Base-by-base conservation (phyloP, 2,113 vertebrate species). In the Varanus salvator region DNA sequence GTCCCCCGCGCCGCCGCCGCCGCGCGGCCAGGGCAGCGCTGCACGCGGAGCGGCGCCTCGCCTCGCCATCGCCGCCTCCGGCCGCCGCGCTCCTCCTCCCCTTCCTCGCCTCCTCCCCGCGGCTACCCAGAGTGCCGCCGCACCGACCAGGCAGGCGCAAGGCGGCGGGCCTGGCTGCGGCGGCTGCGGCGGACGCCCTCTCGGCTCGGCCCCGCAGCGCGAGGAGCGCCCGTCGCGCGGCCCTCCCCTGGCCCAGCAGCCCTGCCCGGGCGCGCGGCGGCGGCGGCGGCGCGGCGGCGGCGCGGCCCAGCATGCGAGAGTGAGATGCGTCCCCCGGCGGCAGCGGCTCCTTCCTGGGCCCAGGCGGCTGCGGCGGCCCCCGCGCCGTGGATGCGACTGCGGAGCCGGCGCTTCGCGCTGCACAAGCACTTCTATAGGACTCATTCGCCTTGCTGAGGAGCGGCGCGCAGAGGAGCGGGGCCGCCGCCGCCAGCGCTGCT, bases 361-460 rank as follows among this genome's bases (percentile, higher is more conserved):
- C 72, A 66, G 57, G 88, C 19, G 44, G 3, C 80, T 2, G 2
- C 15, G 93, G 97, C 94, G 96, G 96, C 94, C 92, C 97, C 96
- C 96, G 96, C 92, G 74, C 34, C 1, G 93, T 96, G 92, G 93
- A 92, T 96, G 96, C 72, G 90, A 93, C 95, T 92, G 88, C 96
- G 97, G 95, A 97, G 94, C 92, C 94, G 96, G 96, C 97, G 96
- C 93, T 97, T 96, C 95, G 97, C 97, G 96, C 96, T 97, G 94
- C 97, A 98, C 97, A 98, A 98, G 98, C 98, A 98, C 95, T 98
- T 97, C 96, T 98, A 98, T 97, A 98, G 98, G 98, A 98, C 98
- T 98, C 97, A 97, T 97, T 97, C 96, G 94, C 98, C 97, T 87
- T 98, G 97, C 87, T 93, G 92, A 94, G 88, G 77, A 57, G 23